These are phyloP conservation scores for Gymnosoma rotundatum DNA, from an alignment of 2,888 invertebrate species.

Conservation along the genomic window DNA sequence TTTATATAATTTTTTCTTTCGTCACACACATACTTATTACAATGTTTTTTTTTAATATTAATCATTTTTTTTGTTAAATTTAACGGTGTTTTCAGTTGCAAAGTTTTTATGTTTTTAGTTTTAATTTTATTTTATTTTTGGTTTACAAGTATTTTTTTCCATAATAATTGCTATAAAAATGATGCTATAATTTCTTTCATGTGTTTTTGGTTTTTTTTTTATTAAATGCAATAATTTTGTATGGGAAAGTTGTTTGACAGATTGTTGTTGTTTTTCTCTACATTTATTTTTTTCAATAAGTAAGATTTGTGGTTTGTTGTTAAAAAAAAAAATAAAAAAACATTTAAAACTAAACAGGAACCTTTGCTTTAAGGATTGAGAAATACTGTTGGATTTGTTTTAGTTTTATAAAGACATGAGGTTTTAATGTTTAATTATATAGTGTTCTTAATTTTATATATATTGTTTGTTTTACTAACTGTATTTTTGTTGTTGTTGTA, in stretches of 20 bases:
- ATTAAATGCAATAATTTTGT: conserved; percentile 68
- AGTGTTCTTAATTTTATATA: conserved; percentile 31
- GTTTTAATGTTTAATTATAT: conserved; percentile 63
- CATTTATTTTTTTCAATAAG: neutral
- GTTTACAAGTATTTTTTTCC: conserved; percentile 38
- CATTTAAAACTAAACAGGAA: conserved; percentile 65
- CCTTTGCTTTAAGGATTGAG: conserved; percentile 64
- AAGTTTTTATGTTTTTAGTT: conserved; percentile 38
- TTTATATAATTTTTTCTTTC: conserved; percentile 53
- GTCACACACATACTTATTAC: conserved; percentile 55
- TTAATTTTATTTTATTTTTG: conserved; percentile 32
- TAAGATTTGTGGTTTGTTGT: conserved; percentile 5
- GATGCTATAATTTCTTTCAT: conserved; percentile 71
- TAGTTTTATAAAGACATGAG: conserved; percentile 58
- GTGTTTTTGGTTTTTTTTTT: conserved; percentile 21
- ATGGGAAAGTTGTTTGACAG: conserved; percentile 64
- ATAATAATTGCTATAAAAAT: conserved; percentile 73
- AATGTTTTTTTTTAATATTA: conserved; percentile 60
- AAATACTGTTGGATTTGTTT: conserved; percentile 65
- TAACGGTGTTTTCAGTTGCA: conserved; percentile 72
- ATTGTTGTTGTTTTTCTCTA: conserved; percentile 55
- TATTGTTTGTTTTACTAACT: neutral
- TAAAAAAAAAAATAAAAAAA: conserved; percentile 19
- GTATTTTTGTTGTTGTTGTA: neutral
- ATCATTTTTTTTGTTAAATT: conserved; percentile 63